Conservation (phyloP, 92 coral and sea anemone genomes). For the Galaxea fascicularis region DNA sequence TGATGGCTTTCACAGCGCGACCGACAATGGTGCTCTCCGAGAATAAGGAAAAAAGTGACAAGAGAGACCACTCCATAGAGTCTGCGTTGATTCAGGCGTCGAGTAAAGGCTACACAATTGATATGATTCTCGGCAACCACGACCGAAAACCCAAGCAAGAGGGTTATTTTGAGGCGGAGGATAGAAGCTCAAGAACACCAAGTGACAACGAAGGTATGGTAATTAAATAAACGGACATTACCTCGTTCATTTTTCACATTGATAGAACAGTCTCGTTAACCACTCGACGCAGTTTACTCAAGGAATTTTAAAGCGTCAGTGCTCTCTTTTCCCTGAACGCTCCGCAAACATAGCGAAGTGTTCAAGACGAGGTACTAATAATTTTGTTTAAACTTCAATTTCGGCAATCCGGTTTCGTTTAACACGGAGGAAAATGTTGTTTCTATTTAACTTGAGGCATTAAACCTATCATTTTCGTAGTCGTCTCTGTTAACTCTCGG, state of each 20-base stretch:
- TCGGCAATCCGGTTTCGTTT: not conserved
- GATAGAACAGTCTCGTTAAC: conserved; percentile 67
- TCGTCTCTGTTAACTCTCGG: conserved; percentile 12
- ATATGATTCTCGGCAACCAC: conserved; percentile 90
- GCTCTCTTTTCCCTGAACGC: conserved; percentile 52
- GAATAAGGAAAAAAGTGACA: conserved; percentile 32
- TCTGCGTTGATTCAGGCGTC: conserved; percentile 92
- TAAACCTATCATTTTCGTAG: conserved; percentile 3
- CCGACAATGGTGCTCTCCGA: conserved; percentile 48
- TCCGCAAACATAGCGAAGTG: conserved; percentile 47
- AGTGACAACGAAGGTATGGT: conserved; percentile 64
- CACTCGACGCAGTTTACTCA: conserved; percentile 73
- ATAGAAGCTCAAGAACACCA: conserved; percentile 12
- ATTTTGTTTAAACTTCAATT: conserved; percentile 58
- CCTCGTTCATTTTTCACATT: conserved; percentile 30
- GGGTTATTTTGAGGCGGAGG: conserved; percentile 8
- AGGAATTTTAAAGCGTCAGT: conserved; percentile 59
- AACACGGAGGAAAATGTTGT: conserved; percentile 29
- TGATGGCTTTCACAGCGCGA: conserved; percentile 26
- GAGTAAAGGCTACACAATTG: conserved; percentile 90
- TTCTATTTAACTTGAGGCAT: not conserved
- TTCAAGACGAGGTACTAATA: conserved; percentile 62
- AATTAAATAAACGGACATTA: conserved; percentile 39
- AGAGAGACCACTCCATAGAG: conserved; percentile 80
- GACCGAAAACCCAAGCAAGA: conserved; percentile 63